Base-by-base conservation (phyloP, 2,113 vertebrate genomes). In the Isichthys henryi region DNA sequence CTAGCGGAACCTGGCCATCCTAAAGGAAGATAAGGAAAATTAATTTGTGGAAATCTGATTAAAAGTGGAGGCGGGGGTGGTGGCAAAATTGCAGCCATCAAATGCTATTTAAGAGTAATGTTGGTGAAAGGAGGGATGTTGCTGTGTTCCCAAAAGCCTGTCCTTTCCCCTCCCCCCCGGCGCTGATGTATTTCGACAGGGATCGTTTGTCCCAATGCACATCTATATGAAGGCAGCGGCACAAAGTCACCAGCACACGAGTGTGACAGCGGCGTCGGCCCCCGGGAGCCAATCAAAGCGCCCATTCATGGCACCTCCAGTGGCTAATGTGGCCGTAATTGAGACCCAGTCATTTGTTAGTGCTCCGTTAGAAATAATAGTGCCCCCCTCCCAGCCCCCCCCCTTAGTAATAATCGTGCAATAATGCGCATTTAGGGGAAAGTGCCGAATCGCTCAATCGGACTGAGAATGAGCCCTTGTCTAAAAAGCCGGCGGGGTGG, bases 61-160 rank as follows among this genome's bases (percentile, higher is more conserved):
- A 90, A 92, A 92, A 86, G 90, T 87, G 62, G 8, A 91, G 62
- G 90, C 93, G 70, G 70, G 87, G 88, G 90, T 93, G 90, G 92
- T 86, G 58, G 23, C 91, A 91, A 94, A 95, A 96, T 94, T 94
- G 50, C 93, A 85, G 92, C 94, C 93, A 94, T 95, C 94, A 94
- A 90, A 92, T 89, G 92, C 93, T 93, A 94, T 95, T 90, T 91
- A 88, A 91, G 93, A 93, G 91, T 94, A 93, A 95, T 94, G 95
- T 88, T 53, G 91, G 89, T 90, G 89, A 94, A 91, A 83, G 92
- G 91, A 92, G 92, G 85, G 45, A 27, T 23, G n/a, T 50, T 21
- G n/a, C 48, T 15, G 23, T 27, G 6, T 23, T 86, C 11, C 43
- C 23, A n/a, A 48, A 27, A 27, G 90, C 92, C 92, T 53, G 90